These are phyloP conservation scores for Stegophylla sp. DNA, from an alignment of 2,888 invertebrate genomes.

Conservation along the genomic window DNA sequence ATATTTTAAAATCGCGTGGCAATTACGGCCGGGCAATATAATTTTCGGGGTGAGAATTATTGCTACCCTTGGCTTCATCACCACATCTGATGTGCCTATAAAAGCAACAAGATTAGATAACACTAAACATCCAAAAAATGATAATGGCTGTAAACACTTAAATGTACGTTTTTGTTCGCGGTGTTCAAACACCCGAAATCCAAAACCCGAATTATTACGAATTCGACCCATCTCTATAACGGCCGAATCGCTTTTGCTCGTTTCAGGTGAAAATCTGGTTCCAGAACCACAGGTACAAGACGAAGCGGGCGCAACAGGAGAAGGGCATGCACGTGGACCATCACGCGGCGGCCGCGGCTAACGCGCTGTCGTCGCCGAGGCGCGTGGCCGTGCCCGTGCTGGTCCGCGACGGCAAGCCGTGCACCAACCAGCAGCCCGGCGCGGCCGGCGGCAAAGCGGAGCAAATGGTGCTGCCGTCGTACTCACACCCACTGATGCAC, in stretches of 20 bases:
- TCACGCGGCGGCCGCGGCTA: slow-evolving; percentile 64
- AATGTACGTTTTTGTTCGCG: too few species aligned
- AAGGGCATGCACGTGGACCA: slow-evolving; percentile 68
- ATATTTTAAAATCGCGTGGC: too few species aligned
- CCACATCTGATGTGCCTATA: too few species aligned
- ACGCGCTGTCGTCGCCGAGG: slow-evolving; percentile 80
- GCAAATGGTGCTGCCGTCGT: slow-evolving; percentile 63
- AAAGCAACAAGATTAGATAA: too few species aligned
- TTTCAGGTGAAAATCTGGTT: slow-evolving; percentile 89
- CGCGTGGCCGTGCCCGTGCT: slow-evolving; percentile 93
- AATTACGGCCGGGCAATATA: too few species aligned
- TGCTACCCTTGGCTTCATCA: too few species aligned
- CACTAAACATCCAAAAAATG: too few species aligned
- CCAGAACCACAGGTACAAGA: slow-evolving; percentile 98
- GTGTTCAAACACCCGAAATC: too few species aligned
- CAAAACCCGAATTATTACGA: too few species aligned
- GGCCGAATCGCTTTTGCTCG: neutral
- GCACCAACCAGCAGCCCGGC: slow-evolving; percentile 66
- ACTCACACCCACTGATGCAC: slow-evolving; percentile 66
- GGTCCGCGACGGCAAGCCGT: slow-evolving; percentile 93
- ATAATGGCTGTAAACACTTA: too few species aligned
- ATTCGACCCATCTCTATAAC: too few species aligned
- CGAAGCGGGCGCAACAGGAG: slow-evolving; percentile 96
- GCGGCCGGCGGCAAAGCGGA: slow-evolving; percentile 61
- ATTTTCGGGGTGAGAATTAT: too few species aligned